These are phyloP conservation scores for Metaphire vulgaris DNA, from an alignment of 1,140 invertebrate genomes.

Conservation along the genomic window DNA sequence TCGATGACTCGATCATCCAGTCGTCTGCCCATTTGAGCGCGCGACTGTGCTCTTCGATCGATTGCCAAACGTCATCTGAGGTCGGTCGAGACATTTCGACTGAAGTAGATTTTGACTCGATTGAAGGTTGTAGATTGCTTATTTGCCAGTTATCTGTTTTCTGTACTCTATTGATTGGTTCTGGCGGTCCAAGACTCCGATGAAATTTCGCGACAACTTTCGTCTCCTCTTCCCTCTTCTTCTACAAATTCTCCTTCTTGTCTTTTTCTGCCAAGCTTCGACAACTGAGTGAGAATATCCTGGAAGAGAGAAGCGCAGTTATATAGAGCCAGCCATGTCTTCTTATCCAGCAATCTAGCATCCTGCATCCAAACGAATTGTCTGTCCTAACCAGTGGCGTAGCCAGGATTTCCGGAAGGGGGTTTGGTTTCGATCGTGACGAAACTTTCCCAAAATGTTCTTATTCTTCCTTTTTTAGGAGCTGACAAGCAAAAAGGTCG, in stretches of 20 bases:
- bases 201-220: not conserved
- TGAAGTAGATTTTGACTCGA: not conserved
- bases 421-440: too few relatives aligned
- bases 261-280: too few relatives aligned
- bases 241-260: not conserved
- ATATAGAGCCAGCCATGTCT: too few relatives aligned
- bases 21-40: not conserved
- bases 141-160: slow-evolving; percentile 1
- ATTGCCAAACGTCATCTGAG: not conserved
- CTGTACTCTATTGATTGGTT: not conserved
- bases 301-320: too few relatives aligned
- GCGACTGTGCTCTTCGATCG: not conserved
- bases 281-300: too few relatives aligned
- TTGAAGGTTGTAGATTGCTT: not conserved
- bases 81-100: not conserved
- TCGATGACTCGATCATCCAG: not conserved
- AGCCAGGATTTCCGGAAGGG: too few relatives aligned
- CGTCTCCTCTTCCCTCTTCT: not conserved
- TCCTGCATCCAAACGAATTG: too few relatives aligned
- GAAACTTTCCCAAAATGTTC: too few relatives aligned
- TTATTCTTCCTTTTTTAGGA: too few relatives aligned
- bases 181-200: not conserved
- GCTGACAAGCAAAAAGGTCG: too few relatives aligned
- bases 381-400: too few relatives aligned
- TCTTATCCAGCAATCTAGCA: too few relatives aligned